These are phyloP conservation scores for Axea sp. DNA, from an alignment of 2,888 invertebrate species.

Conservation along the genomic window DNA sequence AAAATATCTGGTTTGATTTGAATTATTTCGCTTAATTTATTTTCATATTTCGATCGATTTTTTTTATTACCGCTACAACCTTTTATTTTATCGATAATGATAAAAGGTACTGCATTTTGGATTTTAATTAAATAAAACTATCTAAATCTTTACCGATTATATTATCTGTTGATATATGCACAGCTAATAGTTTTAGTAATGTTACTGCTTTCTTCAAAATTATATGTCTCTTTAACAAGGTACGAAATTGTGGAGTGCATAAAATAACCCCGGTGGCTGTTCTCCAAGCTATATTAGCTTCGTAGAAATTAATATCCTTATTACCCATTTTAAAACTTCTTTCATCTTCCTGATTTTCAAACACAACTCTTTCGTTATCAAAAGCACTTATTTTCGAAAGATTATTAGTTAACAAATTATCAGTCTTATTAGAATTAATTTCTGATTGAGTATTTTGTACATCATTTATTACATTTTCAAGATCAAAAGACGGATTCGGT, in stretches of 20 bases:
- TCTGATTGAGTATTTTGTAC: slow-evolving; percentile 29
- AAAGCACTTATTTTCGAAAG: neutral
- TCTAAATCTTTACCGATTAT: slow-evolving; percentile 69
- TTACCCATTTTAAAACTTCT: slow-evolving; percentile 14
- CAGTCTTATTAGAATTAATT: slow-evolving; percentile 19
- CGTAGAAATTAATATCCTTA: slow-evolving; percentile 67
- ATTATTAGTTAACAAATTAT: slow-evolving; percentile 7
- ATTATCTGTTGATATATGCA: slow-evolving; percentile 70
- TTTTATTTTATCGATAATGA: too few relatives aligned
- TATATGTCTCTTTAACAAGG: slow-evolving; percentile 76
- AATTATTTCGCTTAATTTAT: too few relatives aligned
- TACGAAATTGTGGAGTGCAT: slow-evolving; percentile 82
- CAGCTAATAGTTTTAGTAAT: slow-evolving; percentile 71
- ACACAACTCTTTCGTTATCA: slow-evolving; percentile 3
- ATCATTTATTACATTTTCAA: neutral
- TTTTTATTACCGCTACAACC: too few relatives aligned
- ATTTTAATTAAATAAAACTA: too few relatives aligned
- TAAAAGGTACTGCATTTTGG: too few relatives aligned
- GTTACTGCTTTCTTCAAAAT: slow-evolving; percentile 69
- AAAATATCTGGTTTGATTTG: slow-evolving; percentile 14
- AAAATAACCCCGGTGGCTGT: slow-evolving; percentile 79
- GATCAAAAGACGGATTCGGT: slow-evolving; percentile 24
- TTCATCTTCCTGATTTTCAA: slow-evolving; percentile 13
- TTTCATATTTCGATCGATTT: too few relatives aligned
- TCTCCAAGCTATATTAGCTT: slow-evolving; percentile 75